These are phyloP conservation scores for Neopipo cinnamomea DNA, from an alignment of 2,113 vertebrate species.

Conservation along the genomic window DNA sequence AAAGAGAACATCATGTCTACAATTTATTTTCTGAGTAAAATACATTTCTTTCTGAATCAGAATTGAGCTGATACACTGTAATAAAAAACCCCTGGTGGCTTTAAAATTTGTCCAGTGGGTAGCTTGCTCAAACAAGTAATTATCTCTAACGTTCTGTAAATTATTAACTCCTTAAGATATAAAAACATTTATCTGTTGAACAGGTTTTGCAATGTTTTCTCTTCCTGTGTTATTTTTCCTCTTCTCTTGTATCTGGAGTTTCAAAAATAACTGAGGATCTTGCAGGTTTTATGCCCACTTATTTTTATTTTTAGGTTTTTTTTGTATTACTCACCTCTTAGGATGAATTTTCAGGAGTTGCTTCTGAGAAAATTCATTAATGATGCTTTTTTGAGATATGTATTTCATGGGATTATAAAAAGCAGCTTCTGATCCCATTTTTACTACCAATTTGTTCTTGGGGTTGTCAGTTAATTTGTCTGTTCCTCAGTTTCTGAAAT, in stretches of 20 bases:
- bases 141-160: constrained; percentile 15
- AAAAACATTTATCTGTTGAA: neutral
- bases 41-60: neutral
- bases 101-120: neutral
- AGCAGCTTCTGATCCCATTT: neutral
- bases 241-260: neutral
- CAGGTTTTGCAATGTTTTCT: neutral
- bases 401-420: constrained; percentile 17
- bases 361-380: neutral
- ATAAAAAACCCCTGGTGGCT: neutral
- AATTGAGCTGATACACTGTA: neutral
- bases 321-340: neutral
- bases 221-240: neutral
- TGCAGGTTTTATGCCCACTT: neutral
- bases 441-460: constrained; percentile 6
- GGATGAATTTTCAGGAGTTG: neutral
- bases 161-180: neutral
- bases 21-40: neutral
- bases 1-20: neutral
- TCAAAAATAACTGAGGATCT: constrained; percentile 1
- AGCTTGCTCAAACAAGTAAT: neutral
- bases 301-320: neutral
- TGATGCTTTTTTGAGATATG: neutral
- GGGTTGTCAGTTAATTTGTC: neutral
- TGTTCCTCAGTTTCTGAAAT: constrained; percentile 16